Base-by-base conservation (phyloP, 2,888 invertebrate genomes). In the Coelopa pilipes region DNA sequence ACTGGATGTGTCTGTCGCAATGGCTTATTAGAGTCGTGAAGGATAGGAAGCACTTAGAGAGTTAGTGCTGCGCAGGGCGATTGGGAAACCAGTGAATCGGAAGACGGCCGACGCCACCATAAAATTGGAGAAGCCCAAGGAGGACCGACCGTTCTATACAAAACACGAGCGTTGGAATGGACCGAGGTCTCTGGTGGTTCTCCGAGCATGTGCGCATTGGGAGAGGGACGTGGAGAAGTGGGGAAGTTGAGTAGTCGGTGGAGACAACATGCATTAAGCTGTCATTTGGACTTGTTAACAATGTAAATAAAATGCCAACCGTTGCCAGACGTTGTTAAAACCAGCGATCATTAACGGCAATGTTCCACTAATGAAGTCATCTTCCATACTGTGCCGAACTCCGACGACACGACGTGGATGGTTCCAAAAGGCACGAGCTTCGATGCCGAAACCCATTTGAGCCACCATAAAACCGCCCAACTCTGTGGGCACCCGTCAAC, bases 301-400 rank as follows among this genome's bases (percentile, higher is more conserved):
- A 65, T 65, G 65, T 65, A 47, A 65, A 65, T 65, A 65, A 34
- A 65, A 65, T 65, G 46, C 46, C 34, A 34, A 7, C 34, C 34
- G 34, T 4, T 34, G 34, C 34, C 46, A 65, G 19, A 46, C n/a
- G 46, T 47, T 65, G 65, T 65, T 65, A 45, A 34, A 7, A 62
- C 34, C 45, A 17, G 1, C 45, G 12, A 17, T 46, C 34, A 34
- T 34, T 34, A 34, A 34, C 34, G 34, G 34, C 34, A 45, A 65
- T 65, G 65, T 65, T 65, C 19, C 34, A 19, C 65, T 65, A 65
- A 65, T 65, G 65, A 65, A 65, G 65, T 19, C 46, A 65, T 65
- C 46, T 65, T 46, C 65, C 34, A 34, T 19, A 45, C 11, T 11
- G 11, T 19, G 10, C 1, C 24, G 57, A 24, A 1, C 4, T 34